Conservation (phyloP, 2,888 invertebrate genomes). For the Bombylius major region DNA sequence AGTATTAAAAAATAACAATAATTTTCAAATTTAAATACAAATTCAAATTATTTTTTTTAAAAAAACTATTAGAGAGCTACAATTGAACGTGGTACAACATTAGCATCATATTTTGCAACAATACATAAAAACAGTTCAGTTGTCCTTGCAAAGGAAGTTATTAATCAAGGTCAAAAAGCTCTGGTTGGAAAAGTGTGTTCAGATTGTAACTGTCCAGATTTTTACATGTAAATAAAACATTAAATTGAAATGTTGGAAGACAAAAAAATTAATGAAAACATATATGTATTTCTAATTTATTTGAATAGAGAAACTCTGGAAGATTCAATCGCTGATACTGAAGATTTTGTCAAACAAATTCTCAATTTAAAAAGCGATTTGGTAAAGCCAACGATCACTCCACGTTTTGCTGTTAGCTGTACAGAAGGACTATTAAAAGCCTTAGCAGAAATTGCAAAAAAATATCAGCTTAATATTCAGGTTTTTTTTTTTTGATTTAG, state of each 20-base stretch:
- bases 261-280: not conserved
- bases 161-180: constrained; percentile 62
- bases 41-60: constrained; percentile 2
- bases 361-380: constrained; percentile 43
- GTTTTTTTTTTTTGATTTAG: constrained; percentile 34
- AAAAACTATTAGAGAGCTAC: constrained; percentile 48
- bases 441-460: constrained; percentile 53
- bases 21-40: not conserved
- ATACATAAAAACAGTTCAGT: constrained; percentile 57
- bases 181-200: constrained; percentile 67
- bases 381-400: constrained; percentile 68
- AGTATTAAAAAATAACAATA: constrained; percentile 24
- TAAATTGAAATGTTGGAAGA: not conserved
- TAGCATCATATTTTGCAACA: constrained; percentile 79
- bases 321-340: constrained; percentile 48
- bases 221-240: constrained; percentile 26
- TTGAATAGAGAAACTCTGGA: constrained; percentile 47
- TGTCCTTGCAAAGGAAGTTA: constrained; percentile 54
- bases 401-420: constrained; percentile 74
- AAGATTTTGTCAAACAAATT: constrained; percentile 49
- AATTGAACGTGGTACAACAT: constrained; percentile 69
- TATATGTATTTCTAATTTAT: not conserved
- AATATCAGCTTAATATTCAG: constrained; percentile 60
- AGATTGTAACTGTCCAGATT: constrained; percentile 30
- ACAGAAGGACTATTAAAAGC: constrained; percentile 53